phyloP scores from a whole-genome alignment of 2,888 invertebrate genomes.

The Chrysomela aeneicollis region DNA sequence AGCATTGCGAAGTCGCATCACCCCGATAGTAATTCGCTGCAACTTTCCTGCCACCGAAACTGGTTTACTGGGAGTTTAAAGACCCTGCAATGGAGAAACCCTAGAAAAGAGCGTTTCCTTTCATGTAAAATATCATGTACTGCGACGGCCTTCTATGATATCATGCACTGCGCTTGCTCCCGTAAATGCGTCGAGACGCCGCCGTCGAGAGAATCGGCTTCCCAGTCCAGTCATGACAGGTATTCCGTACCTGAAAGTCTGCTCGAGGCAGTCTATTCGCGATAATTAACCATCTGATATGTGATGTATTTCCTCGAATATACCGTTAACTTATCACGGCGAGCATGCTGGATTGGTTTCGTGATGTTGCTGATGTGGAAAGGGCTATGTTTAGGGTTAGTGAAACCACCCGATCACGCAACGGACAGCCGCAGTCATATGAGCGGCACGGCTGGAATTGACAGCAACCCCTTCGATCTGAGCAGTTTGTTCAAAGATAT shows the following conservation, averaged over 20 bases:
- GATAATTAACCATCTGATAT: conserved; percentile 43
- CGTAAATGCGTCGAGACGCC: conserved; percentile 29
- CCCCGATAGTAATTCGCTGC: no score
- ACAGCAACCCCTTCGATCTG: conserved; percentile 42
- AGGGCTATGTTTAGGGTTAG: conserved; percentile 23
- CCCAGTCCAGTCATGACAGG: conserved; percentile 58
- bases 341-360: conserved; percentile 69
- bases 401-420: conserved; percentile 49
- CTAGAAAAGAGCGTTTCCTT: no score
- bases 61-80: no score
- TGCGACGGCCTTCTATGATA: no score
- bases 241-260: conserved; percentile 52
- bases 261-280: conserved; percentile 48
- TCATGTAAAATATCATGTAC: no score
- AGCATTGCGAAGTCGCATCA: no score
- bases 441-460: conserved; percentile 42
- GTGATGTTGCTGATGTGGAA: conserved; percentile 40
- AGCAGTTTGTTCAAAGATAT: conserved; percentile 40
- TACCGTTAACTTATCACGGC: conserved; percentile 74
- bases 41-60: no score
- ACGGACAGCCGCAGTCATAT: conserved; percentile 38
- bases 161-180: conserved; percentile 17
- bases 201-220: conserved; percentile 45
- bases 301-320: conserved; percentile 70
- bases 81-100: no score